Evolutionary conservation across 2,797 vertebrate genomes (phyloP).

Genomic region (Salarias fasciatus): DNA sequence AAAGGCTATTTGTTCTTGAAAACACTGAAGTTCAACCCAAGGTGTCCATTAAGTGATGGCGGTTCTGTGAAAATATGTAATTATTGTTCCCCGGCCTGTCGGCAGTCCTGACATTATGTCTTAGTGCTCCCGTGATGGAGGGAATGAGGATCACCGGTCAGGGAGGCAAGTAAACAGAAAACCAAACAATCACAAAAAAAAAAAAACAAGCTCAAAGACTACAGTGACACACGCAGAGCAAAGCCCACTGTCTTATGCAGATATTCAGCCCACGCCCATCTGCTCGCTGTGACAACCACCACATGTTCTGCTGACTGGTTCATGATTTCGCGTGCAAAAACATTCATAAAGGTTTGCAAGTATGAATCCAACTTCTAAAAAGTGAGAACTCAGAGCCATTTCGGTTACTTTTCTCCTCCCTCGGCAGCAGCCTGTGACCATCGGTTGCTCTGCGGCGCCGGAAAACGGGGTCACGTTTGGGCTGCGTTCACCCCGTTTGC

Average conservation of each 20-base stretch:
- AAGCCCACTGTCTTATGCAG: constrained; percentile 56
- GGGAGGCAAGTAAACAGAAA: constrained; percentile 40
- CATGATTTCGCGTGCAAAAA: constrained; percentile 34
- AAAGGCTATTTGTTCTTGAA: too few species aligned
- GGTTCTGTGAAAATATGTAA: too few species aligned
- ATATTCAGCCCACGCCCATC: constrained; percentile 68
- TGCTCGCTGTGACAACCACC: constrained; percentile 52
- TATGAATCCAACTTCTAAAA: neutral
- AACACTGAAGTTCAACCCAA: too few species aligned
- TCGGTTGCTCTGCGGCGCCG: constrained; percentile 9
- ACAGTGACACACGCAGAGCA: constrained; percentile 51
- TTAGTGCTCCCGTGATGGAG: constrained; percentile 18
- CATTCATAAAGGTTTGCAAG: too few species aligned
- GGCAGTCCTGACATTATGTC: neutral
- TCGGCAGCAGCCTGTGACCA: constrained; percentile 6
- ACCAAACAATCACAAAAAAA: constrained; percentile 4
- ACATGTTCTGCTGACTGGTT: constrained; percentile 46
- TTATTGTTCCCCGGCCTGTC: too few species aligned
- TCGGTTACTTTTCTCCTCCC: neutral
- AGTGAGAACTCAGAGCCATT: neutral
- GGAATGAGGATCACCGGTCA: constrained; percentile 43
- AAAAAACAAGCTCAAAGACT: constrained; percentile 19
- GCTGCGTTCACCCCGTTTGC: constrained; percentile 45
- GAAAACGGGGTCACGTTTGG: constrained; percentile 46
- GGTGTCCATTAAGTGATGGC: too few species aligned